Evolutionary conservation across 2,888 invertebrate genomes (phyloP).

Genomic region (Drosophila leonis): DNA sequence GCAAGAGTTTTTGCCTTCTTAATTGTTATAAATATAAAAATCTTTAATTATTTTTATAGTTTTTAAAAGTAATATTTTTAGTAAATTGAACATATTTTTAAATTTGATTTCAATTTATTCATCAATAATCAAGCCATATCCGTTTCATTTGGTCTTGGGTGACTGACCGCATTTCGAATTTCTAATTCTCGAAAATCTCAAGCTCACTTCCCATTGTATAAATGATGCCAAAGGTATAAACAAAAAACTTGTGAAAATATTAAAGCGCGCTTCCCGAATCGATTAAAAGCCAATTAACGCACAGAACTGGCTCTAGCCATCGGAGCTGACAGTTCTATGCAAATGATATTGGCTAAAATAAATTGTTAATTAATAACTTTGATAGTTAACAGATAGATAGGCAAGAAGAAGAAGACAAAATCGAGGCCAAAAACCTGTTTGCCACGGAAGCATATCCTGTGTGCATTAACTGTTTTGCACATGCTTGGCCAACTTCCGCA

Average conservation of each 20-base stretch:
- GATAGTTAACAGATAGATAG: conserved; percentile 47
- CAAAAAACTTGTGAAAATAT: conserved; percentile 69
- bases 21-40: conserved; percentile 3
- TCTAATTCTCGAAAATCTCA: conserved; percentile 4
- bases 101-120: background rate
- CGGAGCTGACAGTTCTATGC: conserved; percentile 20
- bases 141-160: conserved; percentile 23
- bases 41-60: background rate
- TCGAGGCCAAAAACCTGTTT: conserved; percentile 53
- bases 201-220: conserved; percentile 60
- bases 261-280: conserved; percentile 72
- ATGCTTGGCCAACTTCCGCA: conserved; percentile 84
- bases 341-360: conserved; percentile 59
- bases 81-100: background rate
- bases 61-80: background rate
- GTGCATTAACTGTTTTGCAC: conserved; percentile 83
- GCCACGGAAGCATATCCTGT: conserved; percentile 77
- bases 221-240: conserved; percentile 34
- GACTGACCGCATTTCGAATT: conserved; percentile 52
- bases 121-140: conserved; percentile 3
- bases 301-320: conserved; percentile 25
- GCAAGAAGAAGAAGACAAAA: conserved; percentile 17
- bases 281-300: conserved; percentile 74
- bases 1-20: background rate
- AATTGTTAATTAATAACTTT: conserved; percentile 77